These are phyloP conservation scores for Henricia sp. DNA, from an alignment of 53 echinoderm and acorn worm genomes.

Conservation along the genomic window DNA sequence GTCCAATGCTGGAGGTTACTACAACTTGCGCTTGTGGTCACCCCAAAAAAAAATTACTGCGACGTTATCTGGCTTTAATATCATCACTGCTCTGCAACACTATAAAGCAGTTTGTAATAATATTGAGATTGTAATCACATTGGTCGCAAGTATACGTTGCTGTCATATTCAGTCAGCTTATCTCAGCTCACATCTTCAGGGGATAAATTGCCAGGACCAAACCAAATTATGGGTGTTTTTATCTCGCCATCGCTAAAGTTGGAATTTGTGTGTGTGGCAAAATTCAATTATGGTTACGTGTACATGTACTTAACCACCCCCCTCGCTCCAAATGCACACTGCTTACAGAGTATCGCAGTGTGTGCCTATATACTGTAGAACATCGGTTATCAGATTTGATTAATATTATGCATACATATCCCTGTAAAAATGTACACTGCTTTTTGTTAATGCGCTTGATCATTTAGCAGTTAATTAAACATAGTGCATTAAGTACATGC, in stretches of 20 bases:
- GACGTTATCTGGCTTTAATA: slow-evolving; percentile 34
- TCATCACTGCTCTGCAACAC: slow-evolving; percentile 24
- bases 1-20: background rate
- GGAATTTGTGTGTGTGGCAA: slow-evolving; percentile 29
- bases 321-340: no score
- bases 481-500: no score
- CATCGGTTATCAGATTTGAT: no score
- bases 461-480: no score
- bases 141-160: background rate
- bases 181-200: slow-evolving; percentile 18
- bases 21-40: background rate
- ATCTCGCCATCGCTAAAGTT: slow-evolving; percentile 52
- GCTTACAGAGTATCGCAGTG: no score
- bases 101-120: slow-evolving; percentile 2
- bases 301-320: no score
- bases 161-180: slow-evolving; percentile 20
- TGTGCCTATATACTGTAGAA: no score
- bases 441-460: no score
- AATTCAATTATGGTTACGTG: slow-evolving; percentile 36
- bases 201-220: slow-evolving; percentile 36
- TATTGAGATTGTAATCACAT: slow-evolving; percentile 22
- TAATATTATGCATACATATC: no score
- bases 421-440: no score
- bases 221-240: slow-evolving; percentile 39
- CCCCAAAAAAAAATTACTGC: slow-evolving; percentile 4